Base-by-base conservation (phyloP, 2,113 vertebrate species). In the Perca fluviatilis region DNA sequence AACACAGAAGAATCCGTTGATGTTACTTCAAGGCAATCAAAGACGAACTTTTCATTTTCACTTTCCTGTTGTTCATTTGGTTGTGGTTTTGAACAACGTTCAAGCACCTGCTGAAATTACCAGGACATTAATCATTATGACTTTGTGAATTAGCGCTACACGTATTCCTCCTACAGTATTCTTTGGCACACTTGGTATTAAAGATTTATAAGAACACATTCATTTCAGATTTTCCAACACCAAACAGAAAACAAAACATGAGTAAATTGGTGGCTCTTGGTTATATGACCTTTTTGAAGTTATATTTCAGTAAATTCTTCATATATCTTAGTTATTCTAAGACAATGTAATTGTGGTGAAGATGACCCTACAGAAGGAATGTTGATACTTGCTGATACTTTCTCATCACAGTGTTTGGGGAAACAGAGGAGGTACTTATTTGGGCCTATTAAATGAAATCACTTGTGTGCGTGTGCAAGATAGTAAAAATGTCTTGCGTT, bases 71-170 rank as follows among this genome's bases (percentile, higher is more conserved):
- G 3, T 23, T 89, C 68, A 75, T 86, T 72, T 84, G 68, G 58
- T 87, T 90, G 87, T 49, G 85, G 82, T 89, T 92, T 82, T 57
- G n/a, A 75, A 23, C 72, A 85, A 86, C 14, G 8, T 87, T 82
- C 74, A 60, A 84, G 70, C 71, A 87, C 85, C 88, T 90, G 74
- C 69, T 83, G 67, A 82, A 83, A 82, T 84, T 66, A 85, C 61
- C 46, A 15, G 51, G 18, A 74, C 75, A 87, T 90, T 86, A 75
- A 92, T 91, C 89, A 91, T 90, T 83, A 74, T 86, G 75, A 85
- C 77, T 79, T 68, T 58, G 56, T 51, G 57, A 63, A 87, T 85
- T 80, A 82, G 61, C 5, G 0, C 71, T 67, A 49, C 73, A 75
- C 72, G 81, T 85, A 11, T 11, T 43, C 10, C 10, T 43, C 40